These are phyloP conservation scores for Manis javanica DNA, from an alignment of 2,797 vertebrate species.

Conservation along the genomic window DNA sequence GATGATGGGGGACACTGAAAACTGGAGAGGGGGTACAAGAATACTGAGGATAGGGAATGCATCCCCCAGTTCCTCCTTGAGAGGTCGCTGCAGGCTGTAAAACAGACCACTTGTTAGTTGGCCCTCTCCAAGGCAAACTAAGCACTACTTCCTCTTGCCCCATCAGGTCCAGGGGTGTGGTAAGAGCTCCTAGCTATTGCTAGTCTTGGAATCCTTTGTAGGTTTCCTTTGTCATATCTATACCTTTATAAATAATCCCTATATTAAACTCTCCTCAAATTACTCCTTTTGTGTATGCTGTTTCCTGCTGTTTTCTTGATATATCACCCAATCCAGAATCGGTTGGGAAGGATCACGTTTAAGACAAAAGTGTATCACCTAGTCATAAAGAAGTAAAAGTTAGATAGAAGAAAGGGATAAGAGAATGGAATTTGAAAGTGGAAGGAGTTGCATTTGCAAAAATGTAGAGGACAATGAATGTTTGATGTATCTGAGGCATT, in stretches of 20 bases:
- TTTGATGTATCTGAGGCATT: background rate
- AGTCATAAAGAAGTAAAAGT: background rate
- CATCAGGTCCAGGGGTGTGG: background rate
- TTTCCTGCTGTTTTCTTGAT: background rate
- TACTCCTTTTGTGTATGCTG: background rate
- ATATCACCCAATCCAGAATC: background rate
- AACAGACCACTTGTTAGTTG: background rate
- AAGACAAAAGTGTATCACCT: background rate
- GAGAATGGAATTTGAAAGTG: background rate
- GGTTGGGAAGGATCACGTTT: background rate
- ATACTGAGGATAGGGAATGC: background rate
- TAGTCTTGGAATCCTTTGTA: too few relatives aligned
- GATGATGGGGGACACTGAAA: background rate
- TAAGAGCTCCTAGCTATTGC: background rate
- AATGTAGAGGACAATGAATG: background rate
- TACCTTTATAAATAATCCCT: background rate
- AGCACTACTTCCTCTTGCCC: background rate
- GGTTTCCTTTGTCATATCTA: background rate
- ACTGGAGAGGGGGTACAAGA: background rate
- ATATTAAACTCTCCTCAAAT: background rate
- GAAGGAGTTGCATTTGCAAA: background rate
- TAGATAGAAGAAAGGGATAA: background rate
- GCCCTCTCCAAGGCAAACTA: background rate
- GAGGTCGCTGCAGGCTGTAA: background rate
- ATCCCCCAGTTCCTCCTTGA: background rate